Evolutionary conservation across 2,113 vertebrate species (phyloP).

Genomic region (Rutilus rutilus): DNA sequence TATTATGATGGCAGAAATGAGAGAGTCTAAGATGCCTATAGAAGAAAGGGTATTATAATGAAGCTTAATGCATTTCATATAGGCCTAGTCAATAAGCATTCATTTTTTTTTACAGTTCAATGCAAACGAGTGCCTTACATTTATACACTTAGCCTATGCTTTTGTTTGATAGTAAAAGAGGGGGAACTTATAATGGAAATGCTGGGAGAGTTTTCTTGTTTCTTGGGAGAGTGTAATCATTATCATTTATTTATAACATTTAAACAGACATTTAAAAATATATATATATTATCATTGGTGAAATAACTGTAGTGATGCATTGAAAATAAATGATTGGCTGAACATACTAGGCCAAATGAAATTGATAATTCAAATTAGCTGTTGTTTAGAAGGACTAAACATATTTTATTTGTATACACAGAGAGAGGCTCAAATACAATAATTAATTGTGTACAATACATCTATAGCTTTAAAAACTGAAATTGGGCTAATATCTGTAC

Average conservation of each 20-base stretch:
- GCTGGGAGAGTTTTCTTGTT: neutral
- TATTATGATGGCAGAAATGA: constrained; percentile 4
- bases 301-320: neutral
- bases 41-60: neutral
- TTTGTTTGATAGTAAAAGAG: neutral
- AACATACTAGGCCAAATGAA: neutral
- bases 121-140: neutral
- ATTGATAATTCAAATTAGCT: neutral
- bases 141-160: neutral
- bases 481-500: neutral
- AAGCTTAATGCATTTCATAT: constrained; percentile 9
- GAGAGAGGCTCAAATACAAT: neutral
- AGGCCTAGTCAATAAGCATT: neutral
- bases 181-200: neutral
- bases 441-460: neutral
- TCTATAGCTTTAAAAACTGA: neutral
- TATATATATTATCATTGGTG: neutral
- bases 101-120: constrained; percentile 10
- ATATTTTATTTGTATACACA: neutral
- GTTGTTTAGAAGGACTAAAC: neutral
- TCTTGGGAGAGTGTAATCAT: neutral
- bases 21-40: neutral
- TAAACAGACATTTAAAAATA: neutral
- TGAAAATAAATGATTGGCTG: neutral
- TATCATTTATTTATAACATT: neutral